Evolutionary conservation across 2,797 vertebrate genomes (phyloP).

Genomic region (Martes flavigula): DNA sequence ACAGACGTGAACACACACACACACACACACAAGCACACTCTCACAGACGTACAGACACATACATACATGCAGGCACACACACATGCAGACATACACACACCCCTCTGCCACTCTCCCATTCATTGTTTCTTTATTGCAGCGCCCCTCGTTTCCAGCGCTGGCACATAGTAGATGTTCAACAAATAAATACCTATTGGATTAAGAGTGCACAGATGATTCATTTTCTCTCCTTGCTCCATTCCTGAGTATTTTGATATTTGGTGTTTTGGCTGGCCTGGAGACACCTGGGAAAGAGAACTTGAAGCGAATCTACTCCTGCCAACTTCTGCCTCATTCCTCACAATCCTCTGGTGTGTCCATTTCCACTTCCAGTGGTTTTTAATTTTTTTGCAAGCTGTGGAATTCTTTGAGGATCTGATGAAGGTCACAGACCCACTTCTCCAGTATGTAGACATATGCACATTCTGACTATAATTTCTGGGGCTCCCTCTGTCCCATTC

Average conservation of each 20-base stretch:
- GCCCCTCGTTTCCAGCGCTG: too few species aligned
- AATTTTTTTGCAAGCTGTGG: background rate
- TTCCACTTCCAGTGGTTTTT: background rate
- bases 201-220: accelerated
- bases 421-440: background rate
- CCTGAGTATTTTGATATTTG: background rate
- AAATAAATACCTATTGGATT: background rate
- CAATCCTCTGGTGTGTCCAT: background rate
- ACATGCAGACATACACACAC: background rate
- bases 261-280: background rate
- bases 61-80: background rate
- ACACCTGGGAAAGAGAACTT: background rate
- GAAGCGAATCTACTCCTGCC: background rate
- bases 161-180: background rate
- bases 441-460: background rate
- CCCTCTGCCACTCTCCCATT: background rate
- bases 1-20: too few species aligned
- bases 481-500: background rate
- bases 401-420: background rate
- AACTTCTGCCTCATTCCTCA: background rate
- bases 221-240: background rate
- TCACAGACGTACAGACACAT: background rate
- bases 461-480: background rate
- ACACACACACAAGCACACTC: accelerated
- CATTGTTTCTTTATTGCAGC: background rate